Percentiles rank a stretch among this genome's conserved stretches.
phyloP scores from a whole-genome alignment of 2,797 vertebrate species.

The Rhinoraja longicauda region DNA sequence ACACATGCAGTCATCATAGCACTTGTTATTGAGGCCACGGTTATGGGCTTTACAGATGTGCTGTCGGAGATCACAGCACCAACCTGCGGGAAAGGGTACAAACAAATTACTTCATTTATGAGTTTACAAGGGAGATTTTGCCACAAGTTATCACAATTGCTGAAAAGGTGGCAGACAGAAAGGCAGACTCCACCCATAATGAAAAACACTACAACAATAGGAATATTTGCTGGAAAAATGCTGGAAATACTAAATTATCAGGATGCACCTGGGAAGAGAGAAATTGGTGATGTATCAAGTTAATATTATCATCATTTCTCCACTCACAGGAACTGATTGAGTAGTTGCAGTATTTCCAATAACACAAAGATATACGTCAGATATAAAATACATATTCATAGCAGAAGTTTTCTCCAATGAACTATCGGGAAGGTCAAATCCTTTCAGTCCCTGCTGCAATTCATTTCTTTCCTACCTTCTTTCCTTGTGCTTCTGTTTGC shows the following conservation, averaged over 20 bases:
- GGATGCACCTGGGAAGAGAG: too few species aligned
- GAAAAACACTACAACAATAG: background rate
- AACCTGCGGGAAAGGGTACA: constrained; percentile 59
- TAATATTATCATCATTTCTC: too few species aligned
- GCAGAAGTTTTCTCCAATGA: background rate
- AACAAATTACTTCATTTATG: too few species aligned
- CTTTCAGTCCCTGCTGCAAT: background rate
- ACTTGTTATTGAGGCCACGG: constrained; percentile 94
- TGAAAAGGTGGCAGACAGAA: background rate
- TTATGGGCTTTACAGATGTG: constrained; percentile 86
- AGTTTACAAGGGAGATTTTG: background rate
- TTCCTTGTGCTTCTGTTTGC: background rate
- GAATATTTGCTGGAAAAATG: too few species aligned
- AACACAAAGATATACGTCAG: background rate
- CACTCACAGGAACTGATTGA: too few species aligned
- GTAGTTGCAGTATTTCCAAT: too few species aligned
- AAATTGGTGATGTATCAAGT: too few species aligned
- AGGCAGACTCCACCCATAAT: background rate
- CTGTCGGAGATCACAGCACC: constrained; percentile 85
- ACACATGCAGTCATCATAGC: constrained; percentile 96
- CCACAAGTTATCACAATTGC: background rate
- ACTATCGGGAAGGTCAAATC: background rate
- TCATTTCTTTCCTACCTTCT: background rate
- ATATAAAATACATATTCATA: background rate
- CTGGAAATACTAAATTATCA: too few species aligned